These are phyloP conservation scores for Mellilla xanthometata DNA, from an alignment of 2,888 invertebrate genomes.

Conservation along the genomic window DNA sequence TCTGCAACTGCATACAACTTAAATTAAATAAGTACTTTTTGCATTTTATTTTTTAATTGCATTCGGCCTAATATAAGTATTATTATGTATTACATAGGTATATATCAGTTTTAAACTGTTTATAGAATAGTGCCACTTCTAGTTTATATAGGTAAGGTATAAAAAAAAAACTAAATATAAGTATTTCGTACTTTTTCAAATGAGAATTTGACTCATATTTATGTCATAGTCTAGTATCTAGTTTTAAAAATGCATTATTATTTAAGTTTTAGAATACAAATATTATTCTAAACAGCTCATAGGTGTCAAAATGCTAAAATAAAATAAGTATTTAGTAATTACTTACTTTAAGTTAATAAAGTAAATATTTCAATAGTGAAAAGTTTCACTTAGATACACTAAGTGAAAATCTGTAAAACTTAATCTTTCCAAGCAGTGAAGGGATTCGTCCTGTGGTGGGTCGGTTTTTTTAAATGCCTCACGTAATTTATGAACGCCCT, in stretches of 20 bases:
- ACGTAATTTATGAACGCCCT: too few species aligned
- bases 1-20: background rate
- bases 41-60: background rate
- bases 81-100: constrained; percentile 6
- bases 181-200: background rate
- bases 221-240: background rate
- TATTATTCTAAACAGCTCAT: constrained; percentile 9
- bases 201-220: background rate
- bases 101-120: constrained; percentile 36
- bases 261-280: background rate
- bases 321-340: background rate
- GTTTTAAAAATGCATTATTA: background rate
- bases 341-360: background rate
- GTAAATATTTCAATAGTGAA: background rate
- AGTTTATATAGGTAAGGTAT: background rate
- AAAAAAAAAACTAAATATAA: background rate
- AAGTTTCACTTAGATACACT: too few species aligned
- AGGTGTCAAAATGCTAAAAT: constrained; percentile 14
- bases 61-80: background rate
- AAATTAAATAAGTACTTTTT: background rate
- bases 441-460: too few species aligned
- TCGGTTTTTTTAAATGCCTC: too few species aligned
- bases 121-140: constrained; percentile 36
- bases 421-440: too few species aligned
- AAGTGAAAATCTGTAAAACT: too few species aligned